Evolutionary conservation across 2,888 invertebrate genomes (phyloP).

Genomic region (Cephus pulcher): DNA sequence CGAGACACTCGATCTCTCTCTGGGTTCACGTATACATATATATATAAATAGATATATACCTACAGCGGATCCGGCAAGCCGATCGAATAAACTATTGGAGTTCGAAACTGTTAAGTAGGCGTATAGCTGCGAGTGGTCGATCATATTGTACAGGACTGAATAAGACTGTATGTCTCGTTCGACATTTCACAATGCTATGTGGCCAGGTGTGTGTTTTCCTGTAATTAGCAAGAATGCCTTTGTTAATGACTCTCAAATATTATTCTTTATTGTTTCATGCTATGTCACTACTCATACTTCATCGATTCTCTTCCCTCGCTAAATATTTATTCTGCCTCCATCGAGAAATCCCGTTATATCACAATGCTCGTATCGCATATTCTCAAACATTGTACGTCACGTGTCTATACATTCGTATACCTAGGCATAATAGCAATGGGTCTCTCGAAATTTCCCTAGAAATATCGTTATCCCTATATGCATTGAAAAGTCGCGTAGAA

Average conservation of each 20-base stretch:
- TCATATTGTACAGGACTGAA: too few species aligned
- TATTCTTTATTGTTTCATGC: not conserved
- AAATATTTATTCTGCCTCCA: not conserved
- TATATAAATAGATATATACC: not conserved
- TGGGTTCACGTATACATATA: not conserved
- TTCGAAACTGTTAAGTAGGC: not conserved
- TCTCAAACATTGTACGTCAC: not conserved
- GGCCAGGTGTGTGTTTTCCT: not conserved
- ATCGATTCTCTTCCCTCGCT: not conserved
- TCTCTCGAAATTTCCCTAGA: not conserved
- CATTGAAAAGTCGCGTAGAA: not conserved
- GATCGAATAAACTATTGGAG: not conserved
- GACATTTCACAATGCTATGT: not conserved
- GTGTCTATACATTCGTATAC: not conserved
- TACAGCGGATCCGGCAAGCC: not conserved
- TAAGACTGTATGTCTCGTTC: not conserved
- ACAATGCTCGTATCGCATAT: not conserved
- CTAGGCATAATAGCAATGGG: not conserved
- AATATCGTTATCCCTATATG: not conserved
- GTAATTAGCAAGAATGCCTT: not conserved
- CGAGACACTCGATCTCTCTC: not conserved
- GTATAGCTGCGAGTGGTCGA: not conserved
- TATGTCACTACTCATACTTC: not conserved
- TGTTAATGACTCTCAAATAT: not conserved
- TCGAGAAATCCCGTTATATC: not conserved